Conservation (phyloP, 92 coral and sea anemone genomes). For the Palythoa caribaeorum region DNA sequence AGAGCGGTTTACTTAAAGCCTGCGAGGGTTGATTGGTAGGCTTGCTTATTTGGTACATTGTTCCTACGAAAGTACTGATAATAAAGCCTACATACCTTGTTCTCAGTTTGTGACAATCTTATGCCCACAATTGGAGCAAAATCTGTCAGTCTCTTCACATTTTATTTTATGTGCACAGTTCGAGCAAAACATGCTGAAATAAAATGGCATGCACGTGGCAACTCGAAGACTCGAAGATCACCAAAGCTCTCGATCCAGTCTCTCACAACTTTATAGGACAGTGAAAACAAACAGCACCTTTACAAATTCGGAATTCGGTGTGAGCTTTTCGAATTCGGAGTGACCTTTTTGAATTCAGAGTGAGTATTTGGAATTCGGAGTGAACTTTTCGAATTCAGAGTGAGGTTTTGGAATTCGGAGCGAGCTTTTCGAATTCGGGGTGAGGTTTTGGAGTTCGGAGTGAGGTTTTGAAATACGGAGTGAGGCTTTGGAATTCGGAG, state of each 20-base stretch:
- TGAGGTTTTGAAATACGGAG: not conserved
- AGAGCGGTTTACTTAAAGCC: too few relatives aligned
- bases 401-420: not conserved
- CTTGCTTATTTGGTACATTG: too few relatives aligned
- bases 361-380: not conserved
- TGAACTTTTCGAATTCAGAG: not conserved
- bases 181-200: too few relatives aligned
- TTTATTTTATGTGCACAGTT: too few relatives aligned
- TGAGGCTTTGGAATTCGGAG: not conserved
- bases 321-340: not conserved
- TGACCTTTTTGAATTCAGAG: not conserved
- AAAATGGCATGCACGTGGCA: too few relatives aligned
- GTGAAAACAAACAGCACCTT: not conserved
- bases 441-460: not conserved
- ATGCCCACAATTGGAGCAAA: too few relatives aligned
- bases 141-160: too few relatives aligned
- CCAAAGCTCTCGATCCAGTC: not conserved
- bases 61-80: too few relatives aligned
- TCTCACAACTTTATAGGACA: not conserved
- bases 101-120: too few relatives aligned
- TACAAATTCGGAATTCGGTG: not conserved
- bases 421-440: too few relatives aligned
- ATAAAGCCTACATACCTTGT: too few relatives aligned
- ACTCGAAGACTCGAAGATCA: not conserved
- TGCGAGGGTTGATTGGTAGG: too few relatives aligned